A percentile compares a stretch with the other conserved stretches of the same genome.
Evolutionary conservation across 2,797 vertebrate genomes (phyloP).

Genomic region (Eptatretus atami): DNA sequence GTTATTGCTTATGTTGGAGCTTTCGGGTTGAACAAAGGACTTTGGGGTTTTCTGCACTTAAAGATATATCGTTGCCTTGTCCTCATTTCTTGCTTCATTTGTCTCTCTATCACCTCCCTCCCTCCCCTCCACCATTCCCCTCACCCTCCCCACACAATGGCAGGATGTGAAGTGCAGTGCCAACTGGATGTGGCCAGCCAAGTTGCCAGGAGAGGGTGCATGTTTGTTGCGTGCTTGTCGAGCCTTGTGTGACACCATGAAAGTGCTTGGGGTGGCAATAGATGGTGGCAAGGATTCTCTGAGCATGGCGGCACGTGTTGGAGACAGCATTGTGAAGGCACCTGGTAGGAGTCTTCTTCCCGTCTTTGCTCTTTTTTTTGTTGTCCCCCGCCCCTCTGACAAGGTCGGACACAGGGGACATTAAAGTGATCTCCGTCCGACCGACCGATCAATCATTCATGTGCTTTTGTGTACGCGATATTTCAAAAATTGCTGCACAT

Average conservation of each 20-base stretch:
- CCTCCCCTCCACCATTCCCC: no score
- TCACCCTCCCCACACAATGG: background rate
- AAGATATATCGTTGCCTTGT: no score
- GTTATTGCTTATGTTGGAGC: background rate
- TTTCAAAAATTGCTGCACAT: no score
- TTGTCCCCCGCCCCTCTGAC: background rate
- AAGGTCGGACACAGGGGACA: no score
- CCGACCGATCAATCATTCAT: no score
- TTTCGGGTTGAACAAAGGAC: no score
- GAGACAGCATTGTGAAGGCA: constrained; percentile 34
- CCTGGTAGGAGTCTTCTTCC: constrained; percentile 22
- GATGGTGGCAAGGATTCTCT: constrained; percentile 77
- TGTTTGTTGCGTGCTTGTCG: constrained; percentile 36
- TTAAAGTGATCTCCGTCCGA: no score
- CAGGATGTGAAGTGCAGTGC: constrained; percentile 76
- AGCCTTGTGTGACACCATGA: constrained; percentile 38
- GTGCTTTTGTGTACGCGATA: no score
- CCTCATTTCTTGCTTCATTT: no score
- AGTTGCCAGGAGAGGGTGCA: constrained; percentile 38
- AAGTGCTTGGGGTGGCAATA: constrained; percentile 36
- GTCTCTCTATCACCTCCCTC: no score
- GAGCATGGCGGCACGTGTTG: constrained; percentile 59
- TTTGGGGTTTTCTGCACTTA: no score
- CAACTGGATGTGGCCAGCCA: constrained; percentile 89
- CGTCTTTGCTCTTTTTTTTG: background rate